Conservation (phyloP, 2,888 invertebrate species). For the Calliopum simillimum region DNA sequence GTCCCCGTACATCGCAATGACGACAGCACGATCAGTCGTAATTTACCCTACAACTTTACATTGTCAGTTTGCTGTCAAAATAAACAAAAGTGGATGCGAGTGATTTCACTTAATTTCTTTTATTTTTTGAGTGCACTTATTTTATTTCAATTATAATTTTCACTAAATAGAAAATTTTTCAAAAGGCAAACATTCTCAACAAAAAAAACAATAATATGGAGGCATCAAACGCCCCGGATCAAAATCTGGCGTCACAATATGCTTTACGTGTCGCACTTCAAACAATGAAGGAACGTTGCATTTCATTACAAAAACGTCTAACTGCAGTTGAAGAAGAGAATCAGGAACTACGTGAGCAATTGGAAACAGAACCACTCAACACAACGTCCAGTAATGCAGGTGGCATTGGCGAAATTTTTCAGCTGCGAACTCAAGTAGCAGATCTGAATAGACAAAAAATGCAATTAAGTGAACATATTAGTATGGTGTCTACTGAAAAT, state of each 20-base stretch:
- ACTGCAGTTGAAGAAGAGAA: constrained; percentile 82
- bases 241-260: constrained; percentile 55
- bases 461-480: constrained; percentile 80
- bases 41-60: too few species aligned
- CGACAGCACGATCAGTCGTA: too few species aligned
- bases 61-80: neutral
- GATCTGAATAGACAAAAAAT: constrained; percentile 80
- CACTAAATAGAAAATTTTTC: neutral
- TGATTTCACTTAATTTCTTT: neutral
- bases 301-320: constrained; percentile 79
- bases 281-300: constrained; percentile 85
- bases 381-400: constrained; percentile 24
- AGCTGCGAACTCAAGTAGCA: constrained; percentile 74
- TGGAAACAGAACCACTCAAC: constrained; percentile 62
- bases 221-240: neutral
- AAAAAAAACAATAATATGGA: constrained; percentile 3
- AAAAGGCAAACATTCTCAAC: neutral
- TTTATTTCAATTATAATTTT: neutral
- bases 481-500: constrained; percentile 86
- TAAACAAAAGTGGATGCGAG: neutral
- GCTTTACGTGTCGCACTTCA: constrained; percentile 82
- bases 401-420: constrained; percentile 65
- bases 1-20: too few species aligned
- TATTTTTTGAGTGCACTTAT: too few species aligned
- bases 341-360: constrained; percentile 70